Percentiles rank a stretch among this genome's conserved stretches.
Conservation (phyloP, 2,113 vertebrate species). For the Colaptes auratus region DNA sequence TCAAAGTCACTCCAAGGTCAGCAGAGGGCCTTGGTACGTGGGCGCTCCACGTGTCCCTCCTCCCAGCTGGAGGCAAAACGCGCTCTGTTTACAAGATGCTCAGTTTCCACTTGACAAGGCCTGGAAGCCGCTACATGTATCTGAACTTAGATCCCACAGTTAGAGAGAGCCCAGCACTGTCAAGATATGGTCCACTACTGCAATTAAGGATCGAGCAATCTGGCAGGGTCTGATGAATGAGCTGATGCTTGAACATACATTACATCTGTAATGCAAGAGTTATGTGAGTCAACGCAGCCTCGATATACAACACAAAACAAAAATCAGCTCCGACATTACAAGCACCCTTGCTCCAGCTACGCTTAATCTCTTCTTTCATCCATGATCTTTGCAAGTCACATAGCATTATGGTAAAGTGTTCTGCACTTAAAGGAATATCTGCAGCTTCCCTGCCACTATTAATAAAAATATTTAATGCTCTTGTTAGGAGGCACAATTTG, state of each 20-base stretch:
- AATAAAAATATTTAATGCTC: slow-evolving; percentile 69
- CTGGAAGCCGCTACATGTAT: not conserved
- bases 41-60: not conserved
- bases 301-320: not conserved
- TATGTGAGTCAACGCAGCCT: not conserved
- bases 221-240: not conserved
- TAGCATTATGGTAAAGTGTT: slow-evolving; percentile 18
- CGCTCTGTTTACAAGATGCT: slow-evolving; percentile 15
- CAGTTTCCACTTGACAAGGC: slow-evolving; percentile 18
- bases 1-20: slow-evolving; percentile 46
- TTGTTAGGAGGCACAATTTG: slow-evolving; percentile 68
- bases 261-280: not conserved
- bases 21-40: not conserved
- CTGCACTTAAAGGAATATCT: slow-evolving; percentile 48
- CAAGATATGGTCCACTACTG: not conserved
- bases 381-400: not conserved
- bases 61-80: not conserved
- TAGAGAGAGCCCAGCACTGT: not conserved
- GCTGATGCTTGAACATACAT: not conserved
- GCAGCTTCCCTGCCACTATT: slow-evolving; percentile 34
- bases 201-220: slow-evolving; percentile 9
- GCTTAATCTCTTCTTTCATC: slow-evolving; percentile 18
- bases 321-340: not conserved
- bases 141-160: not conserved
- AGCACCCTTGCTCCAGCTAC: not conserved